These are phyloP conservation scores for Aelia acuminata DNA, from an alignment of 2,888 invertebrate genomes.

Conservation along the genomic window DNA sequence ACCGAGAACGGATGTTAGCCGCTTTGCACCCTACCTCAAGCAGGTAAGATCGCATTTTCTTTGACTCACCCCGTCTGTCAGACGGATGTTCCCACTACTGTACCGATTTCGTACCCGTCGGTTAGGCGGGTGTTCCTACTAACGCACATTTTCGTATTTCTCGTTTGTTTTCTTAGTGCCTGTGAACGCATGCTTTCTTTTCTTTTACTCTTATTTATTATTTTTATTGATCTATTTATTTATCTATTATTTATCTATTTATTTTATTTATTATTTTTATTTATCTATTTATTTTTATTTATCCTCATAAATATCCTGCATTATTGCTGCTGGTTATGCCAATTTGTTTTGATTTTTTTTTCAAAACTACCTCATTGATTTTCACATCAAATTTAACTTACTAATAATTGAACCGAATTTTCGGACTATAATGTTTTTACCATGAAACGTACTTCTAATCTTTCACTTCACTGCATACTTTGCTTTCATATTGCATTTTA, in stretches of 20 bases:
- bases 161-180: not conserved
- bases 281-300: too few relatives aligned
- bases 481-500: not conserved
- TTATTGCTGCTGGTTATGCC: not conserved
- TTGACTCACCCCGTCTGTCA: too few relatives aligned
- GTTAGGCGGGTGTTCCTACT: not conserved
- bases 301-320: not conserved
- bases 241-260: too few relatives aligned
- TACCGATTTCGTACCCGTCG: not conserved
- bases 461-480: not conserved
- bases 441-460: not conserved
- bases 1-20: too few relatives aligned
- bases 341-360: not conserved
- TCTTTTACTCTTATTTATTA: not conserved
- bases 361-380: not conserved
- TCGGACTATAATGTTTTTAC: not conserved
- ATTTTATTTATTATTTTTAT: too few relatives aligned
- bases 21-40: too few relatives aligned
- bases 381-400: not conserved
- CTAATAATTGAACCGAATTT: too few relatives aligned
- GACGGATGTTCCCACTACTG: too few relatives aligned
- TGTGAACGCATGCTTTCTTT: not conserved
- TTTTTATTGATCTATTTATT: too few relatives aligned
- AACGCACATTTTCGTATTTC: not conserved
- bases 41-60: too few relatives aligned